Base-by-base conservation (phyloP, 2,797 vertebrate species). In the Rousettus madagascariensis region DNA sequence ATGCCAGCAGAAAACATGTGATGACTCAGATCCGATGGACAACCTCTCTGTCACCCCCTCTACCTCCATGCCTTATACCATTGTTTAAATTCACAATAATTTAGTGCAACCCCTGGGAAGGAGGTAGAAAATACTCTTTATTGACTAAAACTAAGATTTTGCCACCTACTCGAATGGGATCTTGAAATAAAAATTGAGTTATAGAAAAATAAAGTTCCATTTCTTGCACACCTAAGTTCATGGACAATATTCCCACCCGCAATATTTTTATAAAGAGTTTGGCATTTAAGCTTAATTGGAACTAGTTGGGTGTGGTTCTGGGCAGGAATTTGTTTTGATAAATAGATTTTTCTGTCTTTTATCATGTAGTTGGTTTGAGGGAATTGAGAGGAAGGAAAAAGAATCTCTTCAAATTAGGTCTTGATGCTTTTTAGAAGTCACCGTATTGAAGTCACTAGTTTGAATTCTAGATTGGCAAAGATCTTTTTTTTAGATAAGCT, bases 141-240 rank as follows among this genome's bases (percentile, higher is more conserved):
- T 57, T 79, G 51, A 86, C 57, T 49, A 43, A 79, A 75, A 49
- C 28, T 82, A 85, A 77, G 55, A 82, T 93, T 88, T 94, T 91
- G 61, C 69, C 36, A 57, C 36, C 61, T n/a, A 51, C 16, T 78
- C 33, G 57, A 86, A 90, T 85, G 66, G 33, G 17, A 87, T 5
- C 6, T 66, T 65, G 41, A 90, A 94, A 61, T 12, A 68, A 51
- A 78, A 83, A 85, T 74, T 85, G 49, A 96, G 57, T 57, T 83
- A 72, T 8, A 90, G 36, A 85, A 79, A 94, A 93, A 63, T 79
- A 28, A 94, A 91, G 36, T 38, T 89, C 51, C 26, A 74, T 82
- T 88, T 95, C 26, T 66, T 38, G 36, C 41, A 66, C 19, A 15
- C 10, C 15, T 49, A 75, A 95, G n/a, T 83, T 43, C 86, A 28